Evolutionary conservation across 2,797 vertebrate species (phyloP).

Genomic region (Zonotrichia albicollis): DNA sequence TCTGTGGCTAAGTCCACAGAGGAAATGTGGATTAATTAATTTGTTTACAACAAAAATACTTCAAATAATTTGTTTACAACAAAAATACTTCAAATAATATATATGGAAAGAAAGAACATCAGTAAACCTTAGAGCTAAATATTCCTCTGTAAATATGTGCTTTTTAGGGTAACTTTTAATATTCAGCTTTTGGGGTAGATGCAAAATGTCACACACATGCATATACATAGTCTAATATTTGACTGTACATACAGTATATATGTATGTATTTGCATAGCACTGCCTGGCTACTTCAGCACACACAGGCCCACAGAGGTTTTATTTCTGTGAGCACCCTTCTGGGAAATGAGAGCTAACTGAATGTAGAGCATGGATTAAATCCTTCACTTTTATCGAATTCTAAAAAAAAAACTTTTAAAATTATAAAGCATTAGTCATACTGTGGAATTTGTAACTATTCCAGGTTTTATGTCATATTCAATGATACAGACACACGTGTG

Average conservation of each 20-base stretch:
- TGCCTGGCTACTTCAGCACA: background rate
- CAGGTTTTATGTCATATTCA: background rate
- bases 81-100: background rate
- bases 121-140: background rate
- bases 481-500: accelerated
- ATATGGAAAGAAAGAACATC: background rate
- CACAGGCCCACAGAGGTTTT: background rate
- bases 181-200: background rate
- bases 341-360: background rate
- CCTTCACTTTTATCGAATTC: background rate
- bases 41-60: background rate
- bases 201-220: background rate
- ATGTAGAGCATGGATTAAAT: background rate
- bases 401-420: background rate
- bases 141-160: background rate
- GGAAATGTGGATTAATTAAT: background rate
- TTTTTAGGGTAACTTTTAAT: background rate
- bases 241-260: background rate
- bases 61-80: background rate
- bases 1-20: background rate
- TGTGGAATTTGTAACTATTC: background rate
- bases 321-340: background rate
- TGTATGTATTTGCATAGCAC: background rate
- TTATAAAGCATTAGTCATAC: background rate
- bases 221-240: background rate